Evolutionary conservation across 2,888 invertebrate species (phyloP), one percentile per base, ranked within the genome.

Genomic region (Lasioglossum marginatum): DNA sequence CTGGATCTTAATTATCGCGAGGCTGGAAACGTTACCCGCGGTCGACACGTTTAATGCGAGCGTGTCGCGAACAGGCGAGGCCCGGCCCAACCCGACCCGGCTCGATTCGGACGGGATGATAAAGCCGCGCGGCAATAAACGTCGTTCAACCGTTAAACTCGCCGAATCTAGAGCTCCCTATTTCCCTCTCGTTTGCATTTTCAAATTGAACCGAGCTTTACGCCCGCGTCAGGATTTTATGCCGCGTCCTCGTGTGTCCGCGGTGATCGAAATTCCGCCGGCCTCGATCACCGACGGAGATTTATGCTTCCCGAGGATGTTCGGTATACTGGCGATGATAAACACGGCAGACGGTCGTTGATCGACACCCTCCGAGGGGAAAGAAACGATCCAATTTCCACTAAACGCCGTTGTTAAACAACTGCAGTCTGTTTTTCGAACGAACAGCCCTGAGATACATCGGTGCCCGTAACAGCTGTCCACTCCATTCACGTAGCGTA

Each of bases 1-100:
- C 91, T 84, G 90, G 90, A 91, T 92, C 92, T 92, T 93, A 92
- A 93, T 93, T 93, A 93, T 92, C 90, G 83, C 87, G 85, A 83
- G 88, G 87, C 90, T 90, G 89, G 87, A 91, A 92, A 89, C 89
- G 89, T 90, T 89, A 88, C 81, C 85, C 81, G 85, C 68, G 90
- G 86, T 85, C 86, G 83, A 83, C 89, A 79, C 86, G 85, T 87
- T 88, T 86, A 86, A 91, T 82, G 75, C 84, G 80, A 76, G 66
- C 82, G 77, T 78, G 79, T 78, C 72, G 78, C 79, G 79, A 85
- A 71, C 43, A 68, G 43, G 40, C 66, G 23, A 19, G 34, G 10
- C 19, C 19, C 2, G 60, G 4, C 63, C 40, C 60, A 27, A 14
- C 12, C 60, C 63, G 63, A 19, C 73, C 66, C 19, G 70, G 76